Conservation (phyloP, 2,113 vertebrate genomes). For the Oplegnathus fasciatus region DNA sequence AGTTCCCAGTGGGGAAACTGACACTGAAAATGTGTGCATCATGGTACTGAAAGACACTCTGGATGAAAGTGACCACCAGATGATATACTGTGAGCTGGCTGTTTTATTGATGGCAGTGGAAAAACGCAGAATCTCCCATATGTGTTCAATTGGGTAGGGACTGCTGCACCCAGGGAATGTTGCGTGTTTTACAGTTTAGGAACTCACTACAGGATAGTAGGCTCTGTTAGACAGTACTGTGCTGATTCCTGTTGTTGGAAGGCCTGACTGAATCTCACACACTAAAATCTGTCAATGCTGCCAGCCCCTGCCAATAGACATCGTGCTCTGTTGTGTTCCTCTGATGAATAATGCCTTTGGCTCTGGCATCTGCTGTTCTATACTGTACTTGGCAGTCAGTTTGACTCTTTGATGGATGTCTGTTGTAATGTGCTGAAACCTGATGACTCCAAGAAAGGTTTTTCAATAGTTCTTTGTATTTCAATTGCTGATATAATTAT, state of each 20-base stretch:
- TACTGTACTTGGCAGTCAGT: constrained; percentile 27
- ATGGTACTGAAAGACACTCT: neutral
- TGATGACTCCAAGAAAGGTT: constrained; percentile 8
- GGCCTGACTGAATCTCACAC: neutral
- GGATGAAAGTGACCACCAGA: constrained; percentile 37
- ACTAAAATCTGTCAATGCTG: neutral
- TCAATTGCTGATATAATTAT: constrained; percentile 3
- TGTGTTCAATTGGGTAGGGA: constrained; percentile 44
- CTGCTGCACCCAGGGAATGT: constrained; percentile 24
- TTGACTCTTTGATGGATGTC: neutral
- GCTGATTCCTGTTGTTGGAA: constrained; percentile 26
- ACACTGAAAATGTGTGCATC: constrained; percentile 30
- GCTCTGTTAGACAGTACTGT: neutral
- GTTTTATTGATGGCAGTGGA: constrained; percentile 52
- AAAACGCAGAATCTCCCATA: constrained; percentile 27
- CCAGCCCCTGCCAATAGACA: neutral
- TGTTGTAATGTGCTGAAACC: constrained; percentile 13
- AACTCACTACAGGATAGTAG: constrained; percentile 4
- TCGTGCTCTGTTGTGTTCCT: neutral
- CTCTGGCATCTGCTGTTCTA: constrained; percentile 8
- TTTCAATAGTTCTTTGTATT: constrained; percentile 32
- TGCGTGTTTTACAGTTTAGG: constrained; percentile 19
- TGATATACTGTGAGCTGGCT: constrained; percentile 47
- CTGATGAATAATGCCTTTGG: constrained; percentile 30
- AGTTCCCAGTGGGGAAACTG: constrained; percentile 21